Percentiles rank a stretch among this genome's conserved stretches.
phyloP scores from a whole-genome alignment of 1,140 invertebrate species.

The Babylonia areolata region DNA sequence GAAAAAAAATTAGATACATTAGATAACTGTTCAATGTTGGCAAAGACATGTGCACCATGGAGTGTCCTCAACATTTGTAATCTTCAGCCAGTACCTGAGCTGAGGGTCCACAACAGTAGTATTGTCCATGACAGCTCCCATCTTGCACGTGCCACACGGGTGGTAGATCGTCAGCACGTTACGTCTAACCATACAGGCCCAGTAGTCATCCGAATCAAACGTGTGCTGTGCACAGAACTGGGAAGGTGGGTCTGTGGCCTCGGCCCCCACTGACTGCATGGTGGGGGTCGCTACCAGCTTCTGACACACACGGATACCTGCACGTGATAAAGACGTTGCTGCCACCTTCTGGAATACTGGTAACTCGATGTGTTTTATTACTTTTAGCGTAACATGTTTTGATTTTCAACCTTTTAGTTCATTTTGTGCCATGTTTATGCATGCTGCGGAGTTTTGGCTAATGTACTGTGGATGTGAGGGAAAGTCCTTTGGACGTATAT shows the following conservation, averaged over 20 bases:
- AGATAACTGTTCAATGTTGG: not conserved
- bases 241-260: constrained; percentile 33
- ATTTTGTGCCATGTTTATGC: too few species aligned
- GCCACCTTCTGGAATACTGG: too few species aligned
- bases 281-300: constrained; percentile 28
- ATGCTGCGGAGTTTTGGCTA: too few species aligned
- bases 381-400: too few species aligned
- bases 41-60: not conserved
- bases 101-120: constrained; percentile 92
- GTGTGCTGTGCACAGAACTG: constrained; percentile 47
- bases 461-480: too few species aligned
- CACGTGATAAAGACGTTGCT: too few species aligned
- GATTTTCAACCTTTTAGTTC: too few species aligned
- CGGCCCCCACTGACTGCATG: constrained; percentile 45
- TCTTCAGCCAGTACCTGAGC: constrained; percentile 67
- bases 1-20: too few species aligned
- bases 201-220: constrained; percentile 67
- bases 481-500: too few species aligned
- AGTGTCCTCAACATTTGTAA: not conserved
- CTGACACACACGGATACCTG: constrained; percentile 48
- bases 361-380: too few species aligned
- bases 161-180: constrained; percentile 86
- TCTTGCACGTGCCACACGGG: constrained; percentile 93
- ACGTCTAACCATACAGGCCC: constrained; percentile 70
- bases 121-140: constrained; percentile 90